These are phyloP conservation scores for Allophyes oxyacanthae DNA, from an alignment of 2,888 invertebrate genomes.

Conservation along the genomic window DNA sequence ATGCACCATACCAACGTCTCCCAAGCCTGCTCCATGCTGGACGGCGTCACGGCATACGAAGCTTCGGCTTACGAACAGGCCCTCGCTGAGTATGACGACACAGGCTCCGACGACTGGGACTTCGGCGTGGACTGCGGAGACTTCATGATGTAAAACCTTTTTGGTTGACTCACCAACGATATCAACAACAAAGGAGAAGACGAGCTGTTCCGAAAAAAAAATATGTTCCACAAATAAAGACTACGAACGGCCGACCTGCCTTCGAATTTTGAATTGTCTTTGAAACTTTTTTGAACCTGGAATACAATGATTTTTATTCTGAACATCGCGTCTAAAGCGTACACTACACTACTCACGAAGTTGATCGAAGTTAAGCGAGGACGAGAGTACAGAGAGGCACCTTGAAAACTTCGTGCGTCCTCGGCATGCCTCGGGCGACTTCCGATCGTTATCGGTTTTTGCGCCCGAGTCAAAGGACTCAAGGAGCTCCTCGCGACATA, in stretches of 20 bases:
- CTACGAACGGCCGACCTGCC: background rate
- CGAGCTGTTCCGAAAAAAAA: constrained; percentile 12
- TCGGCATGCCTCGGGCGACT: no score
- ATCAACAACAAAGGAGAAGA: background rate
- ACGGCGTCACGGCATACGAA: constrained; percentile 90
- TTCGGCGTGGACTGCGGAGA: constrained; percentile 93
- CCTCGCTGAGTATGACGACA: constrained; percentile 89
- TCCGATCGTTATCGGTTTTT: no score
- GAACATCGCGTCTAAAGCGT: constrained; percentile 24
- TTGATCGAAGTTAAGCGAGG: no score
- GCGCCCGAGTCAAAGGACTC: no score
- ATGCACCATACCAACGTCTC: constrained; percentile 91
- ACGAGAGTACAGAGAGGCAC: no score
- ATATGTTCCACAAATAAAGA: background rate
- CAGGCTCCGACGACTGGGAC: constrained; percentile 91
- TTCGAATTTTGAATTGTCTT: background rate
- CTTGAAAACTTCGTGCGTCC: no score
- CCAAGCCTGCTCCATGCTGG: constrained; percentile 88
- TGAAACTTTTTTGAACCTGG: background rate
- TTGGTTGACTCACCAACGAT: background rate
- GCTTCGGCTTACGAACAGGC: constrained; percentile 90
- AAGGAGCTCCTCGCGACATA: no score
- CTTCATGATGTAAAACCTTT: constrained; percentile 90
- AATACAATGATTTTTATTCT: background rate
- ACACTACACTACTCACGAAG: no score